Conservation (phyloP, 1,140 invertebrate genomes). For the Popillia japonica region DNA sequence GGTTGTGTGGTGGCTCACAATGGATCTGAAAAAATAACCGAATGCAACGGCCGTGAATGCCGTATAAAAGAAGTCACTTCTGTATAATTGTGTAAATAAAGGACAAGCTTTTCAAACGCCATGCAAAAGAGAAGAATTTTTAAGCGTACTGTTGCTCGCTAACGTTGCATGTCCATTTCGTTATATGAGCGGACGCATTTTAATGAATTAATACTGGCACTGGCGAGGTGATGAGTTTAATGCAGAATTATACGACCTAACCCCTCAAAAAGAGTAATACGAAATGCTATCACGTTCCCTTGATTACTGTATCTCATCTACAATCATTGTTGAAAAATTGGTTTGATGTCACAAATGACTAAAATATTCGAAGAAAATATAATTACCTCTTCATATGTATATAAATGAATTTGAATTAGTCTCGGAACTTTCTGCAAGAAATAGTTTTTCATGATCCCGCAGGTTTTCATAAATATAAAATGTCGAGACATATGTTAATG, state of each 20-base stretch:
- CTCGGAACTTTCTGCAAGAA: no score
- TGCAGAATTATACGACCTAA: constrained; percentile 15
- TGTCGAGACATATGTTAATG: no score
- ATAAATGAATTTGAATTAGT: no score
- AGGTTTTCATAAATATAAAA: no score
- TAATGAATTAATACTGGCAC: constrained; percentile 37
- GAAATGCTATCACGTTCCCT: not conserved
- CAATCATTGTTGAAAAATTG: no score
- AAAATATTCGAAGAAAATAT: no score
- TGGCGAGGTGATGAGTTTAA: constrained; percentile 21
- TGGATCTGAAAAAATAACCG: constrained; percentile 53
- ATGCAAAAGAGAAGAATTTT: constrained; percentile 47
- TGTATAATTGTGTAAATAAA: constrained; percentile 58
- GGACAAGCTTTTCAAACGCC: constrained; percentile 51
- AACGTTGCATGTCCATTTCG: constrained; percentile 44
- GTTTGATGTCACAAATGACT: no score
- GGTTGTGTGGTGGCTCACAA: constrained; percentile 49
- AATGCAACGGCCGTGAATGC: constrained; percentile 54
- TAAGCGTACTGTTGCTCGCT: constrained; percentile 43
- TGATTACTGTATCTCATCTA: not conserved
- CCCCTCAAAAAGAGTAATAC: not conserved
- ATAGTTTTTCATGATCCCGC: no score
- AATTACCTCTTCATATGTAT: no score
- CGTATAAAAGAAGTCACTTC: constrained; percentile 56
- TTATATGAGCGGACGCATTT: constrained; percentile 37